A percentile compares a stretch with the other conserved stretches of the same genome.
These are phyloP conservation scores for Zaprionus lachaisei DNA, from an alignment of 1,140 invertebrate genomes.

Conservation along the genomic window DNA sequence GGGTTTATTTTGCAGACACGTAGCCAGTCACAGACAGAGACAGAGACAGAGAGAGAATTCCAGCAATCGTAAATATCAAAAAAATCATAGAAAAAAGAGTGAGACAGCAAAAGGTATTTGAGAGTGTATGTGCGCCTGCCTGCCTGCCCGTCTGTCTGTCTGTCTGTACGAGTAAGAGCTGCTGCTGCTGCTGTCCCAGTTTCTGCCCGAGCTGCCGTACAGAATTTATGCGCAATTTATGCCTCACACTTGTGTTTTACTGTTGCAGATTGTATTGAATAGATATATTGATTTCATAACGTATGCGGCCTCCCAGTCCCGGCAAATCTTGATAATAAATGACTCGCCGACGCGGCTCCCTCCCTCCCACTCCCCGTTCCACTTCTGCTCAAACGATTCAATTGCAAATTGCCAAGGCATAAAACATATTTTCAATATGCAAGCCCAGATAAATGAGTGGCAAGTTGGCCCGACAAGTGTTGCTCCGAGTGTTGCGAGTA, in stretches of 20 bases:
- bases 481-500: not conserved
- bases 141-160: not conserved
- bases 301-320: slow-evolving; percentile 38
- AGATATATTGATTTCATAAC: slow-evolving; percentile 74
- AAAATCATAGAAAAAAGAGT: slow-evolving; percentile 52
- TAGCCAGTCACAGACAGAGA: slow-evolving; percentile 39
- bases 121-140: not conserved
- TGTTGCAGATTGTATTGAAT: slow-evolving; percentile 79
- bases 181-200: slow-evolving; percentile 30
- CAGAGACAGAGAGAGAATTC: slow-evolving; percentile 38
- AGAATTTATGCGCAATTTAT: slow-evolving; percentile 80
- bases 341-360: slow-evolving; percentile 31
- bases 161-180: not conserved
- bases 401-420: slow-evolving; percentile 64
- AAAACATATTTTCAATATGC: slow-evolving; percentile 45
- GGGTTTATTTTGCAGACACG: slow-evolving; percentile 80
- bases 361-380: not conserved
- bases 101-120: slow-evolving; percentile 31
- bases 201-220: not conserved
- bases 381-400: slow-evolving; percentile 52
- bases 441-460: not conserved
- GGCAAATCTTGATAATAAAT: slow-evolving; percentile 69
- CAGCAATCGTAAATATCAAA: slow-evolving; percentile 78
- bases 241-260: slow-evolving; percentile 69
- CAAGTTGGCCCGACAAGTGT: slow-evolving; percentile 7